These are phyloP conservation scores for Baryphthengus martii DNA, from an alignment of 2,113 vertebrate genomes.

Conservation along the genomic window DNA sequence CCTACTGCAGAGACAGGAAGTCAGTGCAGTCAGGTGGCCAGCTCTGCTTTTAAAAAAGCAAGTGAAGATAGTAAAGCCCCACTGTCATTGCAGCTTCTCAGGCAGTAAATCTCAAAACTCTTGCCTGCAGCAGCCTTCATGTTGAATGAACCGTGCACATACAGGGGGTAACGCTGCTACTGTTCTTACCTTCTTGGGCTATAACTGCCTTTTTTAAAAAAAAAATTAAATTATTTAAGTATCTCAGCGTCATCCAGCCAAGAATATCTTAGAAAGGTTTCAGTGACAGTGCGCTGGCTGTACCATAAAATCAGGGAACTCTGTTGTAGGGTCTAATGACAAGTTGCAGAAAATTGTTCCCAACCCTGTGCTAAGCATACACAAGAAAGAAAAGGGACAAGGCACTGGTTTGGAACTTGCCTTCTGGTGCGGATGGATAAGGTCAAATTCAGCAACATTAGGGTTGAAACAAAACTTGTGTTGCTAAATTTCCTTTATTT, in stretches of 20 bases:
- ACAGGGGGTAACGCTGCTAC: fast-evolving
- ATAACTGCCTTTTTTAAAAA: neutral
- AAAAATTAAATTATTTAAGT: neutral
- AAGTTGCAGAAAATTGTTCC: neutral
- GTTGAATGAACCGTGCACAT: neutral
- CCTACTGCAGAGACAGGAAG: neutral
- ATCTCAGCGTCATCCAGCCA: neutral
- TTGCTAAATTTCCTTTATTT: neutral
- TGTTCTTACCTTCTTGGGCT: neutral
- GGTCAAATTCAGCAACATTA: neutral
- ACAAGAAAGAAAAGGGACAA: neutral
- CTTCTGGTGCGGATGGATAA: neutral
- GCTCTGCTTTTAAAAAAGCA: neutral
- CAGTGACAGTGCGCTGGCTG: neutral
- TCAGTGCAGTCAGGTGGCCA: neutral
- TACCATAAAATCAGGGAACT: neutral
- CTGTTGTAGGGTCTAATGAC: neutral
- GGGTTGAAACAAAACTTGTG: neutral
- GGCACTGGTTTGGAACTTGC: neutral
- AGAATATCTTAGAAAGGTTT: neutral
- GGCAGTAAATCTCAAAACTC: neutral
- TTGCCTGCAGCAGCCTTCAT: neutral
- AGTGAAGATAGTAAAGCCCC: neutral
- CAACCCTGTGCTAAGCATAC: neutral
- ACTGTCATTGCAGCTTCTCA: neutral